Base-by-base conservation (phyloP, 2,113 vertebrate species). In the Eretmochelys imbricata region DNA sequence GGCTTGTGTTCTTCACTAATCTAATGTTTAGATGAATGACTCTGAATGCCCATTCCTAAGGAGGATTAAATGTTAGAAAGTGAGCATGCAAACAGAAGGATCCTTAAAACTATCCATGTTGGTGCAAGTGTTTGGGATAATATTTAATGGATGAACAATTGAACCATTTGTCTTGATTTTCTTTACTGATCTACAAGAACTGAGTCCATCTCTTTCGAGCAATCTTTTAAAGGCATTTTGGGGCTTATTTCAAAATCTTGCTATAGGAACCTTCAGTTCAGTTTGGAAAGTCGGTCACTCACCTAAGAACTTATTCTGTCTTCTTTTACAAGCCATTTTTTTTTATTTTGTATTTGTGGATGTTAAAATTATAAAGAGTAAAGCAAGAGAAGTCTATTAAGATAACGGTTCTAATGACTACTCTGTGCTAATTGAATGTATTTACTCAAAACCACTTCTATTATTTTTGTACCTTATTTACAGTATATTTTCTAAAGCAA, bases 21-120 rank as follows among this genome's bases (percentile, higher is more conserved):
- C 8, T 81, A 89, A 83, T 38, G 57, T 85, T 94, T 90, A 82
- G 85, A 92, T 84, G 90, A 84, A 6, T 62, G 49, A 90, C 87
- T 76, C 69, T 65, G 31, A 3, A 65, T n/a, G 14, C 16, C 62
- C 62, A 42, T 85, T 48, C 6, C 69, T 25, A 1, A 94, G 72
- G n/a, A 80, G 42, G 35, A 65, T 19, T 16, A 88, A 3, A 0
- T 1, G 76, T 89, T 38, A 72, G 16, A 86, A 94, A 90, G 89
- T 11, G 91, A 80, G n/a, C 24, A 14, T 1, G 19, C 7, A 49
- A 93, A 85, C 31, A 22, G 9, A 91, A 85, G 17, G 14, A 65
- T 92, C 13, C 24, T 76, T 89, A 69, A 91, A 90, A 84, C 3
- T 82, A 20, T 4, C 69, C 38, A 80, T 10, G 87, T 3, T n/a